Evolutionary conservation across 1,140 invertebrate species (phyloP), one percentile per base, ranked within the genome.

Genomic region (Stenopsyche tienmushanensis): DNA sequence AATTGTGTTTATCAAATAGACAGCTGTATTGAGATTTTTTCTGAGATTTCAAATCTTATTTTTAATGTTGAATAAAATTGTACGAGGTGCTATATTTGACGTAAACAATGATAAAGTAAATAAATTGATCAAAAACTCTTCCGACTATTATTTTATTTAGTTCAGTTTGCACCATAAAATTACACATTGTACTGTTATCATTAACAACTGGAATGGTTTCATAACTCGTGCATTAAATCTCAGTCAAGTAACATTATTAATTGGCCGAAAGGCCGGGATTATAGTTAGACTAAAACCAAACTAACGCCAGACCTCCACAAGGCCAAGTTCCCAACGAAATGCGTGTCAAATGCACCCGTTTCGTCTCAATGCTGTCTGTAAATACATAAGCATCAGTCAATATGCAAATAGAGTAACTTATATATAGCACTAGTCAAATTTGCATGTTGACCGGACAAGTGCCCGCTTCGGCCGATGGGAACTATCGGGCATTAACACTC

Each of bases 401-500:
- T 77, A 78, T 80, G 79, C 78, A 80, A 80, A 78, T 79, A 39
- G 55, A 13, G 26, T 50, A 25, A 21, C 7, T 15, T 24, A 24
- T 24, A 20, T 53, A 53, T 53, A 54, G 26, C 10, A 17, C 24
- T n/a, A 58, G n/a, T 10, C 13, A 20, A 50, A 20, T 57, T 57
- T 57, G 52, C 50, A 64, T 45, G 39, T 54, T 64, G 50, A 55
- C 25, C 18, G 62, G 26, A 41, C 18, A 26, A 44, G 66, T 50
- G 52, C 41, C 53, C 45, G 29, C 44, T 55, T 26, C 29, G 66
- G 41, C 52, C 53, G 53, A 42, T 57, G 79, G 79, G 78, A 78
- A 81, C 79, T 80, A 79, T 81, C 80, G 79, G 79, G 79, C 79
- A 80, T 81, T 81, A 80, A 81, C 79, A 77, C 74, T 75, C 77